phyloP scores from a whole-genome alignment of 2,888 invertebrate genomes.

The Trileptium ribeirensis region DNA sequence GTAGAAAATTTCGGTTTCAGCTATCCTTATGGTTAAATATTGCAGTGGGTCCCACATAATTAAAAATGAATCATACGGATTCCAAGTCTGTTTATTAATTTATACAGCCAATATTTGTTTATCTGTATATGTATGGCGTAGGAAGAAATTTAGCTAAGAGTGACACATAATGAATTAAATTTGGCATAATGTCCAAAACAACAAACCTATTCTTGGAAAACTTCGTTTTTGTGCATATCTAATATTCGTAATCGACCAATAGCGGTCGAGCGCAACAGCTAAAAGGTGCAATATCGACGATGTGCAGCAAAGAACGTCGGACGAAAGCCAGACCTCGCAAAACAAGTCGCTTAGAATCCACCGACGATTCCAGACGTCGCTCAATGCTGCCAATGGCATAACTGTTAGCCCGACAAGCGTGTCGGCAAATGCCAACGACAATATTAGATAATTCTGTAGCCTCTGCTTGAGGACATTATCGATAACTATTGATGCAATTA shows the following conservation, averaged over 20 bases:
- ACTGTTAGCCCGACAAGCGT: conserved; percentile 66
- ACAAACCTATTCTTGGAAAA: conserved; percentile 62
- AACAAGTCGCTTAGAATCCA: conserved; percentile 61
- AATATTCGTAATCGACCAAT: conserved; percentile 95
- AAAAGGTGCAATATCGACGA: conserved; percentile 92
- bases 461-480: conserved; percentile 88
- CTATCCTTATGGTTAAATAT: too few relatives aligned
- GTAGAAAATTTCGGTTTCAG: too few relatives aligned
- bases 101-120: too few relatives aligned
- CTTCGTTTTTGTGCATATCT: conserved; percentile 90
- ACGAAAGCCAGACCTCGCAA: conserved; percentile 94
- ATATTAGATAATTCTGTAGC: conserved; percentile 90
- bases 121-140: too few relatives aligned
- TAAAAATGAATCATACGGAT: too few relatives aligned
- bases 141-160: too few relatives aligned
- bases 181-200: too few relatives aligned
- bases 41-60: too few relatives aligned
- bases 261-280: conserved; percentile 90
- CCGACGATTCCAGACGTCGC: conserved; percentile 51
- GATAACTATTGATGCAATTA: conserved; percentile 88
- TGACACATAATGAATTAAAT: too few relatives aligned
- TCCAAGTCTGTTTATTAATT: too few relatives aligned
- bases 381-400: conserved; percentile 56
- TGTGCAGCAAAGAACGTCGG: conserved; percentile 94
- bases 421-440: conserved; percentile 92